Base-by-base conservation (phyloP, 2,888 invertebrate genomes). In the Idaea aversata region DNA sequence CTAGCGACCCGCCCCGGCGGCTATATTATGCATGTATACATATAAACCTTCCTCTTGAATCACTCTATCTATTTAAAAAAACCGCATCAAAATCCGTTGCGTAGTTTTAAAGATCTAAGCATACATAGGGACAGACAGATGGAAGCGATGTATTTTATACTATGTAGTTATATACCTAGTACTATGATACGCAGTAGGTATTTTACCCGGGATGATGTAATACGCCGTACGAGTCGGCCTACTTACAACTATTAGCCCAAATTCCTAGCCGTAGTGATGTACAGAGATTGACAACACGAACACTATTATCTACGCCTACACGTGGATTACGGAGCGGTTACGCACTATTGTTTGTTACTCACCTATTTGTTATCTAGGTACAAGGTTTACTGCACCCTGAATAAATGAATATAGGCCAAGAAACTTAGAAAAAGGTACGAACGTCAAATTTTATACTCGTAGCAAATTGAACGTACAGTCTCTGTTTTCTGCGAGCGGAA, bases 241-340 rank as follows among this genome's bases (percentile, higher is more conserved):
- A 47, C 47, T 47, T 47, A 10, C 47, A 13, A 10, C 15, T 61
- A 15, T 34, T 61, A 36, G 47, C 47, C 47, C 47, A 47, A 47
- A 47, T 47, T 47, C 47, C 47, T 47, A 36, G 10, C 47, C 47
- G 61, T 61, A 36, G 61, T 59, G 47, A 47, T 47, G 47, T 47
- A 7, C 47, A 13, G 47, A 47, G 47, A 47, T 47, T 47, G 47
- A 47, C 47, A 13, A 13, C 47, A 13, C 13, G 13, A 13, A 47
- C 25, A 25, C 25, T 25, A 25, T 25, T 25, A 25, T 1, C 3
- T 47, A 47, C 47, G 7, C 47, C 47, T 13, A 47, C 47, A 47
- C n/a, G n/a, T 13, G 47, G 47, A 47, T 47, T 47, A 47, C 47
- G 10, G 47, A 47, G 47, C 47, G 7, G 13, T 47, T 47, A 47